phyloP scores from a whole-genome alignment of 2,888 invertebrate species.

The Caenorhabditis uteleia region DNA sequence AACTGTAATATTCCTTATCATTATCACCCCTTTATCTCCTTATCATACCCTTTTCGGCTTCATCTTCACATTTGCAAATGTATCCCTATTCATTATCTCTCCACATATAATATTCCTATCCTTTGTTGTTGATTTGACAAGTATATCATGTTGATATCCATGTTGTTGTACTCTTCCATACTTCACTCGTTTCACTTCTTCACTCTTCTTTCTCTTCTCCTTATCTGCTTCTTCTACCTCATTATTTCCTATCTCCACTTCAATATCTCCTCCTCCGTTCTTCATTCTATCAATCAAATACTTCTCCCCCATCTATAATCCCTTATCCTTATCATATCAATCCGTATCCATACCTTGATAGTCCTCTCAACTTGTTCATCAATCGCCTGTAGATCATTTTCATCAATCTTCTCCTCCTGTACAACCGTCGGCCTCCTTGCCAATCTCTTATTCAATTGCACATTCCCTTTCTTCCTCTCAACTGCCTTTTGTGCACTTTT shows the following conservation, averaged over 20 bases:
- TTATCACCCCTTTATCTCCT: too few species aligned
- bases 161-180: conserved; percentile 28
- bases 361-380: conserved; percentile 54
- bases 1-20: too few species aligned
- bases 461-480: conserved; percentile 57
- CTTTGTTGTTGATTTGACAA: conserved; percentile 14
- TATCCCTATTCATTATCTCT: conserved; percentile 10
- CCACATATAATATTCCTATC: conserved; percentile 12
- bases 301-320: conserved; percentile 33
- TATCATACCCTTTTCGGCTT: too few species aligned
- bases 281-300: conserved; percentile 6
- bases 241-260: conserved; percentile 10
- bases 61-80: neutral
- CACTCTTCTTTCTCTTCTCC: neutral
- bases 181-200: conserved; percentile 9
- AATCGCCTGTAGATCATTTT: conserved; percentile 47
- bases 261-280: conserved; percentile 4
- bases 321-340: too few species aligned
- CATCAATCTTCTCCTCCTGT: conserved; percentile 36
- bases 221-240: conserved; percentile 9
- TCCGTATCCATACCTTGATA: too few species aligned
- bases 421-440: conserved; percentile 45
- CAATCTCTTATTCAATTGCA: conserved; percentile 51
- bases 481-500: conserved; percentile 50
- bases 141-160: conserved; percentile 12